These are phyloP conservation scores for Morinoia aosen DNA, from an alignment of 2,888 invertebrate species.

Conservation along the genomic window DNA sequence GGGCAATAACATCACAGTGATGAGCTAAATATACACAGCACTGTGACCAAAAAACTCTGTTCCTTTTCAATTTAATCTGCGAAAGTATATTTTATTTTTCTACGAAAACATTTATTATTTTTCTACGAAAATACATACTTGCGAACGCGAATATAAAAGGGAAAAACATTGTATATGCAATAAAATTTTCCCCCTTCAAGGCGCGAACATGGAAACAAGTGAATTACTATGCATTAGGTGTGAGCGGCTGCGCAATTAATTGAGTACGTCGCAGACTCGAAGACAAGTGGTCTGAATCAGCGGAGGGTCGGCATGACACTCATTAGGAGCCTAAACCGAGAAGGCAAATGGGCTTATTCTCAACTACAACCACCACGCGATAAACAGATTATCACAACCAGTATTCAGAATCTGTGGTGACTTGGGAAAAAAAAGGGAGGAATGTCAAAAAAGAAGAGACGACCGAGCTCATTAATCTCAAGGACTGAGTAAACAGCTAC, in stretches of 20 bases:
- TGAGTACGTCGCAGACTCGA: background rate
- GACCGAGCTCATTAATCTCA: background rate
- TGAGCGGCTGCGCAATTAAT: too few species aligned
- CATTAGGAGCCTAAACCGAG: background rate
- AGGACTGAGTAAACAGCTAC: background rate
- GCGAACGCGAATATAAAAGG: background rate
- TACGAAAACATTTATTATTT: too few species aligned
- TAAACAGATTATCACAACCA: background rate
- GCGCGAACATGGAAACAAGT: background rate
- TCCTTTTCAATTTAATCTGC: background rate
- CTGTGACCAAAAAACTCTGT: background rate
- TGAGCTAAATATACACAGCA: background rate
- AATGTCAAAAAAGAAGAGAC: background rate
- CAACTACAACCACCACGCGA: background rate
- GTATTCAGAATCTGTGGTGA: background rate
- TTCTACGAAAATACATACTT: background rate
- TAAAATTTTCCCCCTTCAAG: background rate
- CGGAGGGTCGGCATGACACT: too few species aligned
- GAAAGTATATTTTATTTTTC: too few species aligned
- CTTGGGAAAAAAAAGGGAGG: background rate
- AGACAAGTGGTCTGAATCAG: too few species aligned
- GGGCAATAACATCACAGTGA: background rate
- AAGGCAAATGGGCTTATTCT: background rate
- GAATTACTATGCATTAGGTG: too few species aligned
- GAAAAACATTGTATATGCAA: background rate